phyloP scores from a whole-genome alignment of 2,888 invertebrate species.

The Pristionchus japonicus region DNA sequence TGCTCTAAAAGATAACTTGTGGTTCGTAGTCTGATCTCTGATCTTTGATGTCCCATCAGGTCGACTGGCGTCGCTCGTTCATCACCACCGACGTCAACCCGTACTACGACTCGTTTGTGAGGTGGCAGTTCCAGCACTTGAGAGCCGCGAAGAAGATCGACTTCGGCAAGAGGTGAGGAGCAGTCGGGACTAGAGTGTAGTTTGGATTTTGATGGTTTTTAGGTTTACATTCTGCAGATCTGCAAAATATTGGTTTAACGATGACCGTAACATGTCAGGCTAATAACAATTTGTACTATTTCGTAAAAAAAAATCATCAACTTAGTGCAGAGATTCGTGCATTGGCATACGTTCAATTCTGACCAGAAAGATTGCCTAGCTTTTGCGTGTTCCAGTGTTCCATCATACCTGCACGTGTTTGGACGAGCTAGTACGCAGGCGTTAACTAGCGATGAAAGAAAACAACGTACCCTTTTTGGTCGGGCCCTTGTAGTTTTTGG shows the following conservation, averaged over 20 bases:
- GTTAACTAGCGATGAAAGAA: too few relatives aligned
- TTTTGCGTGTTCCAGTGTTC: neutral
- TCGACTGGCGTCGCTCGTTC: constrained; percentile 98
- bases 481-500: neutral
- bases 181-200: neutral
- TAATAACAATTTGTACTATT: neutral
- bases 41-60: too few relatives aligned
- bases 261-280: neutral
- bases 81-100: constrained; percentile 98
- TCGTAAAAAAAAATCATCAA: neutral
- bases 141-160: constrained; percentile 89
- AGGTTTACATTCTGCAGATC: too few relatives aligned
- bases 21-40: too few relatives aligned
- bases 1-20: too few relatives aligned
- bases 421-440: neutral
- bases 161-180: constrained; percentile 92
- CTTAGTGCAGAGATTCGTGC: too few relatives aligned
- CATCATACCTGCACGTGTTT: neutral
- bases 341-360: too few relatives aligned
- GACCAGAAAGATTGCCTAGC: too few relatives aligned
- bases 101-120: constrained; percentile 95
- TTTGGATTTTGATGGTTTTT: too few relatives aligned
- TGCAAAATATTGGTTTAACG: too few relatives aligned
- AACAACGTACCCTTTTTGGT: too few relatives aligned
- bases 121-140: constrained; percentile 93